These are phyloP conservation scores for Ryuthela nishihirai DNA, from an alignment of 2,888 invertebrate species.

Conservation along the genomic window DNA sequence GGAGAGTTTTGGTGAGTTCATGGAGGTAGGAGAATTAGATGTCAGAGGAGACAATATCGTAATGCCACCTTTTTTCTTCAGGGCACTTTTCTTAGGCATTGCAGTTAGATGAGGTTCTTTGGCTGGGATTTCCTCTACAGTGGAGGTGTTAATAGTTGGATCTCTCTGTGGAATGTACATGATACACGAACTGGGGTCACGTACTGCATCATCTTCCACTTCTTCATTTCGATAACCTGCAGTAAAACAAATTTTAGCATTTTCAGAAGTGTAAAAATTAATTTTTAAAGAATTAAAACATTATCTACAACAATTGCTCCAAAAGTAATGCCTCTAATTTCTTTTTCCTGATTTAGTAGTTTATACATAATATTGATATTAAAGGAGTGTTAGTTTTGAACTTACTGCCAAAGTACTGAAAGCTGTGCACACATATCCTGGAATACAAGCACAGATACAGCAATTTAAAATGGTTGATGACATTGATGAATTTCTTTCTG, in stretches of 20 bases:
- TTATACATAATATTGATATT: too few species aligned
- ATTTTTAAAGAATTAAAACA: neutral
- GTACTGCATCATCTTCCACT: neutral
- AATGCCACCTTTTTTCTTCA: slow-evolving; percentile 67
- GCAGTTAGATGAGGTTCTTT: slow-evolving; percentile 89
- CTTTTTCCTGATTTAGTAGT: too few species aligned
- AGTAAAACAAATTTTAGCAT: slow-evolving; percentile 6
- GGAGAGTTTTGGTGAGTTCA: too few species aligned
- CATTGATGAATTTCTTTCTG: too few species aligned
- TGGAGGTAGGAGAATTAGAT: neutral
- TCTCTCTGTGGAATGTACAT: slow-evolving; percentile 29
- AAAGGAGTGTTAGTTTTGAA: too few species aligned
- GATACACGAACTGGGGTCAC: slow-evolving; percentile 7
- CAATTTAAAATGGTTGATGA: too few species aligned
- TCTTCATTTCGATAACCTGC: slow-evolving; percentile 12
- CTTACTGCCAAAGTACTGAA: too few species aligned
- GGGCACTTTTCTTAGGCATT: slow-evolving; percentile 84
- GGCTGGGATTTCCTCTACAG: slow-evolving; percentile 87
- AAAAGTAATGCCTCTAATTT: too few species aligned
- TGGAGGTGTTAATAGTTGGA: slow-evolving; percentile 62
- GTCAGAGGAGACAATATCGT: too few species aligned
- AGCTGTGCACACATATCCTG: too few species aligned
- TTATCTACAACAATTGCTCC: neutral
- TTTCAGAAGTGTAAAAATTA: neutral
- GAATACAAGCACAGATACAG: too few species aligned